Conservation (phyloP, 2,888 invertebrate species). For the Eupithecia dodoneata region DNA sequence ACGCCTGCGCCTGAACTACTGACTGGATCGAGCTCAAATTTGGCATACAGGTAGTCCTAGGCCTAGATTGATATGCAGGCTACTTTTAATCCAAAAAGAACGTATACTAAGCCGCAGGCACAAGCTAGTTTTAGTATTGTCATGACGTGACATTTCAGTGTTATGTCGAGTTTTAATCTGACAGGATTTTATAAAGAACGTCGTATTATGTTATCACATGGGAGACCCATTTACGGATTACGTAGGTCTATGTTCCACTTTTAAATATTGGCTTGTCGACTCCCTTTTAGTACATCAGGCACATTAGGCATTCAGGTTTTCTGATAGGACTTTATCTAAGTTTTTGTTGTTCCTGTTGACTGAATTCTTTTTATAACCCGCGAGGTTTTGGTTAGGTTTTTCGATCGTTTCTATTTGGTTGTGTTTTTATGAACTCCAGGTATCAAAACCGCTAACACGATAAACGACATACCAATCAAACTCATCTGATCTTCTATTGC, state of each 20-base stretch:
- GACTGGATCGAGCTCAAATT: background rate
- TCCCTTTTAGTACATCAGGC: constrained; percentile 27
- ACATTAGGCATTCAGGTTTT: background rate
- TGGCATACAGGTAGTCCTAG: background rate
- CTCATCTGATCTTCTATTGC: no score
- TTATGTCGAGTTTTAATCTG: constrained; percentile 1
- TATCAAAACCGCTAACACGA: no score
- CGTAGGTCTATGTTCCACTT: constrained; percentile 26
- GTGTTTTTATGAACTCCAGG: no score
- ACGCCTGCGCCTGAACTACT: background rate
- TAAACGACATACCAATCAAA: no score
- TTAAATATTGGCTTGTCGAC: constrained; percentile 21
- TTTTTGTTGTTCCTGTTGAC: background rate
- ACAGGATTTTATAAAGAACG: background rate
- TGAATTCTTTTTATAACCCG: background rate
- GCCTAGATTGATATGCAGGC: background rate
- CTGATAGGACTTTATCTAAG: background rate
- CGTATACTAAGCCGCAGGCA: background rate
- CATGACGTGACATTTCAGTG: background rate
- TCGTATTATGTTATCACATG: background rate
- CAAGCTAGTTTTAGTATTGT: background rate
- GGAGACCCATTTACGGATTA: constrained; percentile 26
- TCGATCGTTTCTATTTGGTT: no score
- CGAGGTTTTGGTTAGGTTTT: no score
- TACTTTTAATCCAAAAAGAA: background rate